Percentiles rank a stretch among this genome's conserved stretches.
Conservation (phyloP, 2,888 invertebrate genomes). For the Platerodrilus igneus region DNA sequence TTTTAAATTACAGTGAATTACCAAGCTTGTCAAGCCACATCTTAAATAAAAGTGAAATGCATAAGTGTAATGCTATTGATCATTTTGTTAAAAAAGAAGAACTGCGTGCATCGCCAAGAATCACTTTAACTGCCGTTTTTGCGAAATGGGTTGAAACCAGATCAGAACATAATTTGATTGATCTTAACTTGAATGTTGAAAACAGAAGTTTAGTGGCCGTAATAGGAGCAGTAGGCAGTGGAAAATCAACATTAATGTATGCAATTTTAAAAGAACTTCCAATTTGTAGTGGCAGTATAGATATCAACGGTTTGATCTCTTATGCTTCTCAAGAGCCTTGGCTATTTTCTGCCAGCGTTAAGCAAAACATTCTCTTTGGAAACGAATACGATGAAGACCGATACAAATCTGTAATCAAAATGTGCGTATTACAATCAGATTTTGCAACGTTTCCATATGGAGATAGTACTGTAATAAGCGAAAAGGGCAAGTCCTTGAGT, state of each 20-base stretch:
- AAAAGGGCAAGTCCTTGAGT: slow-evolving; percentile 70
- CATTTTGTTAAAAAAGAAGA: too few species aligned
- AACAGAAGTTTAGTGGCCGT: too few species aligned
- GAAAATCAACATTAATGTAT: slow-evolving; percentile 65
- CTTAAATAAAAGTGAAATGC: too few species aligned
- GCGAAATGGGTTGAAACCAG: too few species aligned
- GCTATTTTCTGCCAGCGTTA: slow-evolving; percentile 66
- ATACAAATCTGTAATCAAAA: slow-evolving; percentile 52
- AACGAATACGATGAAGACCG: slow-evolving; percentile 54
- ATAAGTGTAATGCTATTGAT: too few species aligned
- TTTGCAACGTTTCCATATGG: slow-evolving; percentile 66
- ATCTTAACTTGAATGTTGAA: too few species aligned
- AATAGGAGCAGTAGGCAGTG: slow-evolving; percentile 64
- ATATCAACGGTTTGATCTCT: slow-evolving; percentile 59
- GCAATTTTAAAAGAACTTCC: slow-evolving; percentile 69
- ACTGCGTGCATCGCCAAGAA: too few species aligned
- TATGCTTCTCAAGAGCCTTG: slow-evolving; percentile 80
- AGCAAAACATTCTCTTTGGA: slow-evolving; percentile 78
- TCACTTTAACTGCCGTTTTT: too few species aligned
- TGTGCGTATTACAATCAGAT: slow-evolving; percentile 63
- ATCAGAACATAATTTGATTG: too few species aligned
- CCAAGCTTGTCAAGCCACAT: too few species aligned
- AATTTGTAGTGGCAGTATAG: slow-evolving; percentile 56
- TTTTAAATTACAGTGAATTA: too few species aligned
- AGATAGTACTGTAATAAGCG: slow-evolving; percentile 72